These are phyloP conservation scores for Drosophila busckii DNA, from an alignment of 1,140 invertebrate species.

Conservation along the genomic window DNA sequence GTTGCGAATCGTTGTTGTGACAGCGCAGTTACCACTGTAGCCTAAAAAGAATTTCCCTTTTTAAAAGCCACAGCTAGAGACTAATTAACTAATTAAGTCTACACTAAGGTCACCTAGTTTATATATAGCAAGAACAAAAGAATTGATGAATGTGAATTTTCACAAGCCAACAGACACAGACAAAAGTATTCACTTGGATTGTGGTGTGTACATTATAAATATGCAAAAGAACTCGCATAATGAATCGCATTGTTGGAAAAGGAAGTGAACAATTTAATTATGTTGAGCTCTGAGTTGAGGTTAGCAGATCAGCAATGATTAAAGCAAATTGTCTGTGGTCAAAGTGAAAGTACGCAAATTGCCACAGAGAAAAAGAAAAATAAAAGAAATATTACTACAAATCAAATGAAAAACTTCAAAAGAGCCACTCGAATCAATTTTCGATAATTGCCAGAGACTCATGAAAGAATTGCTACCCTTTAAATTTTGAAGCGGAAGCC, in stretches of 20 bases:
- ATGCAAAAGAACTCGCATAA: constrained; percentile 53
- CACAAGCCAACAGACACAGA: constrained; percentile 24
- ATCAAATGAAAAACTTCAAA: constrained; percentile 29
- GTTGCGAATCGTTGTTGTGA: constrained; percentile 28
- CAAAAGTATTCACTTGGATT: not conserved
- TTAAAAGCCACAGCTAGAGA: too few relatives aligned
- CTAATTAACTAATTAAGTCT: constrained; percentile 40
- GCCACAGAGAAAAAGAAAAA: constrained; percentile 2
- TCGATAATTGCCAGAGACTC: constrained; percentile 15
- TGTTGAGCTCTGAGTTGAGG: constrained; percentile 43
- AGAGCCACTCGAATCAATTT: constrained; percentile 16
- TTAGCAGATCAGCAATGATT: constrained; percentile 55
- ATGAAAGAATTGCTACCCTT: not conserved
- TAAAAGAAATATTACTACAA: constrained; percentile 14
- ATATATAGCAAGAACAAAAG: constrained; percentile 58
- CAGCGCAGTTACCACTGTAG: too few relatives aligned
- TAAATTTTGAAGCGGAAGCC: not conserved
- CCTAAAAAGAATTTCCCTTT: constrained; percentile 10
- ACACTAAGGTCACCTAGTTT: constrained; percentile 63
- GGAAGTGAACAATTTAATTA: constrained; percentile 71
- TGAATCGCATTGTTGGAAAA: constrained; percentile 57
- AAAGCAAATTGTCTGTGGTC: constrained; percentile 44
- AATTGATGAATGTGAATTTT: constrained; percentile 71
- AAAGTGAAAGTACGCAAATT: constrained; percentile 59
- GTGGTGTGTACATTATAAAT: constrained; percentile 1